Percentiles rank a stretch among this genome's conserved stretches.
Conservation (phyloP, 2,113 vertebrate genomes). For the Colaptes auratus region DNA sequence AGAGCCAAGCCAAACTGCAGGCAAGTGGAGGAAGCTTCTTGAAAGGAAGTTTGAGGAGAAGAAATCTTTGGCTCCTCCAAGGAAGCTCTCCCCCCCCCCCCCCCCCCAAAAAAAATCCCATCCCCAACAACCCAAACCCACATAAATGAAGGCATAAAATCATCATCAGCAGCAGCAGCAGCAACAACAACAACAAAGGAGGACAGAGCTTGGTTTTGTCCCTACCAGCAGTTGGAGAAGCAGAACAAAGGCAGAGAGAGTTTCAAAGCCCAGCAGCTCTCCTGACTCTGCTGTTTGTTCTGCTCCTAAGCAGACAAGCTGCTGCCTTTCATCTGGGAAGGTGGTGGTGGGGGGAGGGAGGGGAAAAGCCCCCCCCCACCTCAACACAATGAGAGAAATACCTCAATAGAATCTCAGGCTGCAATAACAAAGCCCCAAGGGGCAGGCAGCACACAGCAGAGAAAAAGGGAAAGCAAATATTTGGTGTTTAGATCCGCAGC, state of each 20-base stretch:
- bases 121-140: no score
- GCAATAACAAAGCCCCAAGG: constrained; percentile 43
- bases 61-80: not conserved
- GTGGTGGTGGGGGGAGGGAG: no score
- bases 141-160: no score
- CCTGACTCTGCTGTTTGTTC: constrained; percentile 57
- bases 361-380: no score
- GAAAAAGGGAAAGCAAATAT: not conserved
- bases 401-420: constrained; percentile 22
- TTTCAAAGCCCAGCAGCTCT: constrained; percentile 60
- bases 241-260: constrained; percentile 64
- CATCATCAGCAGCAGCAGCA: no score
- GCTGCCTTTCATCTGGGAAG: constrained; percentile 63
- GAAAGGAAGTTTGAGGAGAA: not conserved
- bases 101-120: no score
- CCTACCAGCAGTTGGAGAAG: constrained; percentile 42
- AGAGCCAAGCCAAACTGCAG: constrained; percentile 35
- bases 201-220: not conserved
- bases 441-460: not conserved
- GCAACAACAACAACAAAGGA: not conserved
- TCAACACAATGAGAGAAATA: constrained; percentile 51
- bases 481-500: not conserved
- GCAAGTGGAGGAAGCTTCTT: constrained; percentile 24
- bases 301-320: constrained; percentile 67
- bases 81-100: not conserved